A percentile compares a stretch with the other conserved stretches of the same genome.
Conservation (phyloP, 2,113 vertebrate genomes). For the Lepisosteus osseus region DNA sequence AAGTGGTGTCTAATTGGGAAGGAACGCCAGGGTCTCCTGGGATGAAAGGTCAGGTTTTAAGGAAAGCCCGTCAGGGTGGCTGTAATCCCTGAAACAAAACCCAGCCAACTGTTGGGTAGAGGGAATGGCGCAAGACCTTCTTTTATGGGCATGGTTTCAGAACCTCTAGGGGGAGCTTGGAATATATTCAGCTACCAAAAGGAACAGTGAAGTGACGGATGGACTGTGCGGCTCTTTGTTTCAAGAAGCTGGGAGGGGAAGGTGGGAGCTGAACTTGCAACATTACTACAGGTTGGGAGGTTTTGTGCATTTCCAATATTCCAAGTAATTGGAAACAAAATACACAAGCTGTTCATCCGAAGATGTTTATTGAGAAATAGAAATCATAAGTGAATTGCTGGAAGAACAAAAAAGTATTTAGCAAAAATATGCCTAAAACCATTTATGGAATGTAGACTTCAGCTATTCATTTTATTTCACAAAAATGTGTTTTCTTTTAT, state of each 20-base stretch:
- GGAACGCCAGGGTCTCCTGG: not conserved
- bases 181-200: slow-evolving; percentile 4
- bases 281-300: no score
- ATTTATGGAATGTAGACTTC: no score
- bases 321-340: no score
- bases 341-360: no score
- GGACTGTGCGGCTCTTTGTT: slow-evolving; percentile 1
- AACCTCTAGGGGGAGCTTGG: not conserved
- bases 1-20: slow-evolving; percentile 15
- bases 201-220: slow-evolving; percentile 16
- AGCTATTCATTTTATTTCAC: no score
- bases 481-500: no score
- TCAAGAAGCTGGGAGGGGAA: not conserved
- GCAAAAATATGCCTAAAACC: no score
- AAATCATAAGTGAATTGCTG: no score
- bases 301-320: no score
- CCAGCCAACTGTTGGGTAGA: not conserved
- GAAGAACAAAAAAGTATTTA: no score
- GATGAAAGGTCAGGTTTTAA: slow-evolving; percentile 11
- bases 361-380: no score
- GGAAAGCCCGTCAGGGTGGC: not conserved
- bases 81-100: slow-evolving; percentile 11
- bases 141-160: not conserved
- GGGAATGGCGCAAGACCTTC: not conserved
- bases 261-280: not conserved